Conservation (phyloP, 2,888 invertebrate species). For the Cryptocheilus praepositus region DNA sequence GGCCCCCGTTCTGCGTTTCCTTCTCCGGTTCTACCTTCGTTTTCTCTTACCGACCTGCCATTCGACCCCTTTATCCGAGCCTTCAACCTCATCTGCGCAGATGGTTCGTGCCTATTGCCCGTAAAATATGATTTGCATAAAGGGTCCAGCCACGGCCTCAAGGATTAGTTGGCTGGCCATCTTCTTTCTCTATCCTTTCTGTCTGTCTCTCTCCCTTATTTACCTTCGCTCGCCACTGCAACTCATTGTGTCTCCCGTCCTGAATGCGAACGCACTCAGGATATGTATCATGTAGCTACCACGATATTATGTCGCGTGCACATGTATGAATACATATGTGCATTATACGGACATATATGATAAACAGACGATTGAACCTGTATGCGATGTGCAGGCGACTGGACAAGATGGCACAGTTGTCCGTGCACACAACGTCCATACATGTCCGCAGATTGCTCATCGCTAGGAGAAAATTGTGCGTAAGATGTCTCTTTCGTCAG, state of each 20-base stretch:
- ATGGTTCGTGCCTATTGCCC: constrained; percentile 38
- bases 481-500: no score
- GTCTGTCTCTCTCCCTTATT: neutral
- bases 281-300: no score
- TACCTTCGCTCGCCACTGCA: neutral
- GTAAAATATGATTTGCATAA: constrained; percentile 58
- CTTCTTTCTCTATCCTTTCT: neutral
- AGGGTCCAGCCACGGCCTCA: constrained; percentile 23
- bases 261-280: no score
- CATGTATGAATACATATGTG: no score
- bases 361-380: no score
- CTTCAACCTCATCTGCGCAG: constrained; percentile 21
- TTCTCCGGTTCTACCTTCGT: neutral
- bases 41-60: neutral
- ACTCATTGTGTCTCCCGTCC: neutral
- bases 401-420: no score
- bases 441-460: no score
- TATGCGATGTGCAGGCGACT: no score
- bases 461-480: no score
- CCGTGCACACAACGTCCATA: no score
- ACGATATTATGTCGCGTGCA: no score
- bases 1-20: neutral
- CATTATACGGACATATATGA: no score
- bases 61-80: neutral
- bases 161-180: constrained; percentile 21